Conservation (phyloP, 1,140 invertebrate genomes). For the Leptopilina clavipes region DNA sequence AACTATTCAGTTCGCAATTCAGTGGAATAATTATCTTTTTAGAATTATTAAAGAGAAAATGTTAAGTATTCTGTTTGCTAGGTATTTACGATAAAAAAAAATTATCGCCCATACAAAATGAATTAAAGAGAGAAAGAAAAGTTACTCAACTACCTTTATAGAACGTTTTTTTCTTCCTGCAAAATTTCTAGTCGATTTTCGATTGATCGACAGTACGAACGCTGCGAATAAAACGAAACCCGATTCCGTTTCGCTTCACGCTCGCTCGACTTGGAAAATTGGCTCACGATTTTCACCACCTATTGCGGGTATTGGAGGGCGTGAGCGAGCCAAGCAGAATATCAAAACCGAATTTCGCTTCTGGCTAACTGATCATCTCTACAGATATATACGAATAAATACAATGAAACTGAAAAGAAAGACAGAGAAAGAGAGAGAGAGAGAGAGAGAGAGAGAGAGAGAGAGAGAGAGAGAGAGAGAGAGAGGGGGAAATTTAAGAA, state of each 20-base stretch:
- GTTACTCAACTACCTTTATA: background rate
- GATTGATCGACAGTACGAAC: constrained; percentile 30
- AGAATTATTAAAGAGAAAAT: too few relatives aligned
- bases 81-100: background rate
- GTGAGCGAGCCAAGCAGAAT: background rate
- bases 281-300: constrained; percentile 31
- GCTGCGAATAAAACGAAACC: constrained; percentile 25
- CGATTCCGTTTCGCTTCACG: constrained; percentile 34
- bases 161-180: background rate
- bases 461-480: background rate
- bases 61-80: too few relatives aligned
- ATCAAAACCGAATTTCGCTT: background rate
- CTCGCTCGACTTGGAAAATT: constrained; percentile 33
- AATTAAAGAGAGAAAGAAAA: background rate
- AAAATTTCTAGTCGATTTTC: constrained; percentile 26
- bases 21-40: too few relatives aligned
- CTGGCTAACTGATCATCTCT: background rate
- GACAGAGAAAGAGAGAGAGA: background rate
- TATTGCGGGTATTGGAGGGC: background rate
- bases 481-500: too few relatives aligned
- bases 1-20: too few relatives aligned
- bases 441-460: background rate
- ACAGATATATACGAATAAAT: background rate
- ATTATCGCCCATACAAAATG: background rate
- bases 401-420: background rate